A percentile compares a stretch with the other conserved stretches of the same genome.
These are phyloP conservation scores for Eulithis testata DNA, from an alignment of 2,888 invertebrate species.

Conservation along the genomic window DNA sequence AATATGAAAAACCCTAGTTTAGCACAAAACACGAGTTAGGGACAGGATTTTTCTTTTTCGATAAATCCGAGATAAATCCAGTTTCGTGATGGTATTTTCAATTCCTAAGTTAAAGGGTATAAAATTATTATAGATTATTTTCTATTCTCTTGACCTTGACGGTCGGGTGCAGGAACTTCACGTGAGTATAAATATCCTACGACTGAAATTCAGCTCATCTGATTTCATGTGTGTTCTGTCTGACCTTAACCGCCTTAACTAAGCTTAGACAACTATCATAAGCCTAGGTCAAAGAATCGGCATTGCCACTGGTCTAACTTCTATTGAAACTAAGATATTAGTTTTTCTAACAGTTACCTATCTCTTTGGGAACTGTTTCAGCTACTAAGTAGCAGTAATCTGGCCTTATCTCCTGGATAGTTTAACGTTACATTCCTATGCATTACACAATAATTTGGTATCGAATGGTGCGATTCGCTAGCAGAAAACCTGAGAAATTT, in stretches of 20 bases:
- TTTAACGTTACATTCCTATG: constrained; percentile 57
- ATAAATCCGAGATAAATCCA: too few relatives aligned
- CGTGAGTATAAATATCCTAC: not conserved
- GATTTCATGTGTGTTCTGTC: not conserved
- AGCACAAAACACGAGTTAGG: too few relatives aligned
- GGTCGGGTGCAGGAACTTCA: not conserved
- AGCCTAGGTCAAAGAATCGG: constrained; percentile 1
- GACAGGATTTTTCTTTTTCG: too few relatives aligned
- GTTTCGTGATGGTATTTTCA: too few relatives aligned
- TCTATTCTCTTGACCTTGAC: not conserved
- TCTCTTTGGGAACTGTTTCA: constrained; percentile 36
- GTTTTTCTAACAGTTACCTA: constrained; percentile 35
- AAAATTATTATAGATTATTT: too few relatives aligned
- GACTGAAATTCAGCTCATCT: not conserved
- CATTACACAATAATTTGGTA: constrained; percentile 50
- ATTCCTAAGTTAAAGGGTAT: too few relatives aligned
- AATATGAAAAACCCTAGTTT: too few relatives aligned
- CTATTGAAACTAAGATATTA: constrained; percentile 21
- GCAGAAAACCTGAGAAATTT: too few relatives aligned
- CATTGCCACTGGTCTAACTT: constrained; percentile 9
- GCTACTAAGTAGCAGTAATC: constrained; percentile 48
- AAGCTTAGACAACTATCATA: constrained; percentile 4
- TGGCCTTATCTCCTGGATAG: constrained; percentile 60
- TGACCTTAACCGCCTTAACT: too few relatives aligned
- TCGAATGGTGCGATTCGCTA: constrained; percentile 4